A percentile compares a stretch with the other conserved stretches of the same genome.
Evolutionary conservation across 2,888 invertebrate genomes (phyloP).

Genomic region (Malthinus seriepunctatus): DNA sequence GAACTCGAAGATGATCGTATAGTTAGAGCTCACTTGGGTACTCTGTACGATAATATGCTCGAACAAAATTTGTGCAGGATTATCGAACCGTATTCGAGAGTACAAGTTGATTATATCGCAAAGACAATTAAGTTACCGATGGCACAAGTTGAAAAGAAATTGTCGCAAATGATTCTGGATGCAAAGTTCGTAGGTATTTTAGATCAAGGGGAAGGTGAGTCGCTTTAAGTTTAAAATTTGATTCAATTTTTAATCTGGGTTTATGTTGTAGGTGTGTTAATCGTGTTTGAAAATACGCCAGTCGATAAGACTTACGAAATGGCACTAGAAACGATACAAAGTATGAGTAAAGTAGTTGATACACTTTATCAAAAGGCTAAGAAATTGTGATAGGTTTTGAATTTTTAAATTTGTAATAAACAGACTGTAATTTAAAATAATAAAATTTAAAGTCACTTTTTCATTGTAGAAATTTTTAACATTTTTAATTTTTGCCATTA

Average conservation of each 20-base stretch:
- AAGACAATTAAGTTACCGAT: conserved; percentile 87
- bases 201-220: too few species aligned
- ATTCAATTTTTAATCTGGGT: conserved; percentile 98
- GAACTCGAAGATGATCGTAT: conserved; percentile 96
- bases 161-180: conserved; percentile 99
- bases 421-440: too few species aligned
- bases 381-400: too few species aligned
- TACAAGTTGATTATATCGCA: conserved; percentile 90
- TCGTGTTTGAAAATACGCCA: too few species aligned
- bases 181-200: conserved; percentile 96
- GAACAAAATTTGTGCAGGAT: conserved; percentile 99
- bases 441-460: too few species aligned
- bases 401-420: too few species aligned
- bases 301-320: too few species aligned
- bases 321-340: too few species aligned
- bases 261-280: too few species aligned
- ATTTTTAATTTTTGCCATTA: conserved; percentile 1
- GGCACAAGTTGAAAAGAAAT: conserved; percentile 94
- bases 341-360: too few species aligned
- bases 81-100: conserved; percentile 98
- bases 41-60: conserved; percentile 96
- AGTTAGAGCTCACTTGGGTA: conserved; percentile 94
- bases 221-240: conserved; percentile 95
- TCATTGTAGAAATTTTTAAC: conserved; percentile 17
- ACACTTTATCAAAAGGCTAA: too few species aligned